Base-by-base conservation (phyloP, 1,140 invertebrate genomes). In the Trypoxylus dichotomus region DNA sequence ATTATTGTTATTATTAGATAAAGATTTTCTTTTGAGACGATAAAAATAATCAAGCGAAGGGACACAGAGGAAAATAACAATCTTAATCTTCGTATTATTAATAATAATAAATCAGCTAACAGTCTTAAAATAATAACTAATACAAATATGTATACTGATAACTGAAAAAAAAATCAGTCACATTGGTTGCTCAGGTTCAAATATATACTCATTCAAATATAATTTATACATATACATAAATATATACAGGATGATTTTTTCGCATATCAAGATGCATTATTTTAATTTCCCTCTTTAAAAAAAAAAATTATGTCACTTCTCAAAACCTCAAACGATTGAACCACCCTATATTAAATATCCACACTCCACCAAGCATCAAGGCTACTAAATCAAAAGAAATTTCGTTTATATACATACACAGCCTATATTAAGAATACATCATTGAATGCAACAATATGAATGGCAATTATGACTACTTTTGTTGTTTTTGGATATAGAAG, bases 341-440 rank as follows among this genome's bases (percentile, higher is more conserved):
- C 24, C 29, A 76, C 24, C 75, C 68, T 68, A 63, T 19, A 76
- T 68, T 47, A 15, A 19, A 21, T 77, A 29, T 77, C 29, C 25
- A 32, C 25, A 29, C 41, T 25, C 15, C 32, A 75, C 15, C 43
- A 75, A 75, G 74, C 74, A 54, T 68, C 75, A 60, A 76, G 77
- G 79, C 72, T 37, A 24, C 68, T 60, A 78, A 78, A 74, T 63
- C 72, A 75, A 74, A 47, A 63, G 24, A n/a, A 19, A 29, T 76
- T 74, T 41, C 41, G 29, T 82, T 72, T 84, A 84, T 85, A 77
- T 84, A 84, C 83, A 84, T 83, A 85, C 83, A 85, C 84, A 85
- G 83, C 83, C 83, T 83, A 83, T 84, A 82, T 75, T 75, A 75
- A 75, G 74, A 75, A 75, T 75, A 75, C 43, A 75, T 75, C 74